Base-by-base conservation (phyloP, 35 echinoderm and acorn worm genomes). In the Ophiothrix spiculata region DNA sequence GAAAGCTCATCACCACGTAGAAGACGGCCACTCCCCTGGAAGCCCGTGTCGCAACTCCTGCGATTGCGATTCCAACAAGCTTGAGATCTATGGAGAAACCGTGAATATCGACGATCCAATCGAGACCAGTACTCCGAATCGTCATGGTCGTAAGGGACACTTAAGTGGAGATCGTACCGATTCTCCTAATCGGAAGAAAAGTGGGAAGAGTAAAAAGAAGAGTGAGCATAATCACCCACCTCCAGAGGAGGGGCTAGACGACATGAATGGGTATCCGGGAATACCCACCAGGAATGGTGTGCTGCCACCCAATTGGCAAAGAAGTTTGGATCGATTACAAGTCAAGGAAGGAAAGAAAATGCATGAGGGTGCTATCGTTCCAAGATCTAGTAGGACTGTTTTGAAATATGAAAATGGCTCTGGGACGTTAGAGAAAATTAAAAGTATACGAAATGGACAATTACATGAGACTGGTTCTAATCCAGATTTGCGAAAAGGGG, bases 301-400 rank as follows among this genome's bases (percentile, higher is more conserved):
- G 49, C 83, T 75, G 56, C 93, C 93, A 28, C 93, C 93, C 2
- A 91, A 80, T 75, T 95, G 93, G 93, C 93, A 95, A 32, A 82
- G 93, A 6, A 95, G 93, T 35, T 76, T 95, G 31, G 93, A 95
- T 60, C 56, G 93, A 32, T 76, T 95, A 33, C 89, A 90, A n/a
- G 88, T 86, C 37, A 54, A 76, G 28, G 37, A 75, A 33, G 39
- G 40, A 69, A 15, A 28, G 37, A 34, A 86, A 45, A 4, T 34
- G 1, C 76, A 39, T 34, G 76, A 36, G 12, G 32, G 6, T 15
- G 29, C 33, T 38, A 14, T 32, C 16, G 19, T 40, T 39, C 64
- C 46, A 34, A 4, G 75, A 39, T 86, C 87, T 40, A n/a, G n/a
- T n/a, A 73, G 73, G 37, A 77, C 80, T 37, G 79, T 78, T 38